Evolutionary conservation across 2,797 vertebrate genomes (phyloP), one percentile per base, ranked within the genome.

Genomic region (Gallinago solitaria): DNA sequence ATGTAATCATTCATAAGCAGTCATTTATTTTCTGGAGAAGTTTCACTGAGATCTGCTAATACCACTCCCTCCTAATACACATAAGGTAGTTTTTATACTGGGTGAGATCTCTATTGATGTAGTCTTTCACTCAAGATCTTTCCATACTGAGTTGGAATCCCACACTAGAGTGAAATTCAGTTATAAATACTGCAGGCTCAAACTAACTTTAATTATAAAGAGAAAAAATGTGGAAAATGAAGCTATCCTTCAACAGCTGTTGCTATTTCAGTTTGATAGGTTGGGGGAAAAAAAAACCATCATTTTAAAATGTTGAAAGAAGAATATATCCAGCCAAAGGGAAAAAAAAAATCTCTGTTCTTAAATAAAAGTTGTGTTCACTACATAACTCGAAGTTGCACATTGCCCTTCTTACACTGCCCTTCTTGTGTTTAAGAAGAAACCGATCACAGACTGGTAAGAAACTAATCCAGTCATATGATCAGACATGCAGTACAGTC

Each of bases 271-370:
- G 12, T 20, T 32, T 71, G 78, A 82, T 90, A 67, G 7, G 16
- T 61, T 77, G 6, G 8, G 45, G 7, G 1, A 1, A 3, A 3
- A 61, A 45, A 18, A 6, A 8, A 3, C 4, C 5, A 7, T 19
- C 3, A 50, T 57, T 70, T 89, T 83, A 25, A 89, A 79, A 56
- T 33, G 8, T 21, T 82, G 17, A 71, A 75, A 78, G 37, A 60
- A 48, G 12, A 43, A 24, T 37, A 37, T 19, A 53, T 56, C 7
- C 33, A 74, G 16, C 7, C 32, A 79, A 59, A 73, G 14, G 11
- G 5, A 7, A 7, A 24, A 27, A 16, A 35, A 15, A 48, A 10
- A 4, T 15, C 7, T 37, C 17, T 70, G 6, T 5, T 83, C 87
- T 77, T 32, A 51, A 75, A 9, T 56, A 80, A n/a, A 75, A 45